Evolutionary conservation across 2,888 invertebrate species (phyloP).

Genomic region (Rhagium mordax): DNA sequence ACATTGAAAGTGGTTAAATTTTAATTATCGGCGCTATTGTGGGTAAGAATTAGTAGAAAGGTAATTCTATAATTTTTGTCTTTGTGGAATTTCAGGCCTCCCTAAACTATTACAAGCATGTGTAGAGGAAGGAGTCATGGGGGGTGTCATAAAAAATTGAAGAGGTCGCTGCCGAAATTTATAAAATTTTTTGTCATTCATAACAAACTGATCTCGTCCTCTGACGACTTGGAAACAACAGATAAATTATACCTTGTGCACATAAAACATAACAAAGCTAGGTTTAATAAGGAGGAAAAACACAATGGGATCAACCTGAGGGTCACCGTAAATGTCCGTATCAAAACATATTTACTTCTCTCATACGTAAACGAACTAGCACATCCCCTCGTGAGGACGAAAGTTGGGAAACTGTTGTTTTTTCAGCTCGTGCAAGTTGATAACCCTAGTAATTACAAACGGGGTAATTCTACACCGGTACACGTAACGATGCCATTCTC

Average conservation of each 20-base stretch:
- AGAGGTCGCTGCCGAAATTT: too few species aligned
- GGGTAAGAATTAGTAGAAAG: neutral
- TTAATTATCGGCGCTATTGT: neutral
- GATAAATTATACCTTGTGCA: neutral
- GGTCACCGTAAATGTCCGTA: neutral
- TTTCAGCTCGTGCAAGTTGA: conserved; percentile 7
- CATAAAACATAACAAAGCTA: neutral
- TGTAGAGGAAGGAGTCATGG: too few species aligned
- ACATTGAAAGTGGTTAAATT: neutral
- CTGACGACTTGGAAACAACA: too few species aligned
- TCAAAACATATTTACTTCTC: neutral
- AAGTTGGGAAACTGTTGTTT: conserved; percentile 8
- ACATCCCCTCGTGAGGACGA: neutral
- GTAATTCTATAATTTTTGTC: neutral
- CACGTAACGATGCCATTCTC: conserved; percentile 10
- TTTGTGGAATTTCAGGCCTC: too few species aligned
- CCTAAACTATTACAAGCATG: too few species aligned
- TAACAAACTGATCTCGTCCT: too few species aligned
- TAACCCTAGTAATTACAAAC: conserved; percentile 13
- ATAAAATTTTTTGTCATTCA: too few species aligned
- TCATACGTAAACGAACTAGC: neutral
- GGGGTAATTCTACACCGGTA: conserved; percentile 1
- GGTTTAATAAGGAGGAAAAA: neutral
- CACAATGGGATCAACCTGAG: neutral
- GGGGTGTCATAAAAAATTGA: too few species aligned